Conservation (phyloP, 2,113 vertebrate genomes). For the Romanogobio albipinnatus region DNA sequence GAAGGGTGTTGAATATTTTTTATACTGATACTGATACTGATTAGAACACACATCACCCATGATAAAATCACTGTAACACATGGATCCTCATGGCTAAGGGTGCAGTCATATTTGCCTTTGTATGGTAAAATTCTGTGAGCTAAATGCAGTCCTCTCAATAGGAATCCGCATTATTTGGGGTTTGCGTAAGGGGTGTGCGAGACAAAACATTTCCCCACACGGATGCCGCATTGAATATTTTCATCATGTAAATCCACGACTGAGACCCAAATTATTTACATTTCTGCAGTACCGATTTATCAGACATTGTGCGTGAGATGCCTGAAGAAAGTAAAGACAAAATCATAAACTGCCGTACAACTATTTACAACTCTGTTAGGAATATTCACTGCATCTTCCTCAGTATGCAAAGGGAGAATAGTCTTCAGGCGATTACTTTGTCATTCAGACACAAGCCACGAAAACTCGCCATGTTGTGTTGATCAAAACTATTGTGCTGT, state of each 20-base stretch:
- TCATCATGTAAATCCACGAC: background rate
- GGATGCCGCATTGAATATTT: background rate
- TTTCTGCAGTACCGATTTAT: background rate
- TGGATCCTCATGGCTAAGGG: no score
- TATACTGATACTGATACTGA: no score
- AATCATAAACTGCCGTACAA: background rate
- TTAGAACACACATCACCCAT: no score
- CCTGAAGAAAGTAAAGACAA: background rate
- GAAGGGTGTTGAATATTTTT: no score
- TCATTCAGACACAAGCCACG: background rate
- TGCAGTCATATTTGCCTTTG: no score
- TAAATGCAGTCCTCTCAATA: no score
- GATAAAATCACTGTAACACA: no score
- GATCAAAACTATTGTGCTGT: constrained; percentile 25
- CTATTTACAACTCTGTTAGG: background rate
- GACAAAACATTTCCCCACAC: no score
- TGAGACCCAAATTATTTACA: background rate
- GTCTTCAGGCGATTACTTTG: constrained; percentile 10
- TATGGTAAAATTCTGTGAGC: no score
- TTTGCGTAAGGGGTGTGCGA: no score
- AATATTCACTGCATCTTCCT: background rate
- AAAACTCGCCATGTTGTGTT: background rate
- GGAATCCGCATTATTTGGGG: no score
- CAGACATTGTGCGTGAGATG: background rate
- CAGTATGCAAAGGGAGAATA: background rate